Base-by-base conservation (phyloP, 2,797 vertebrate genomes). In the Anableps anableps region DNA sequence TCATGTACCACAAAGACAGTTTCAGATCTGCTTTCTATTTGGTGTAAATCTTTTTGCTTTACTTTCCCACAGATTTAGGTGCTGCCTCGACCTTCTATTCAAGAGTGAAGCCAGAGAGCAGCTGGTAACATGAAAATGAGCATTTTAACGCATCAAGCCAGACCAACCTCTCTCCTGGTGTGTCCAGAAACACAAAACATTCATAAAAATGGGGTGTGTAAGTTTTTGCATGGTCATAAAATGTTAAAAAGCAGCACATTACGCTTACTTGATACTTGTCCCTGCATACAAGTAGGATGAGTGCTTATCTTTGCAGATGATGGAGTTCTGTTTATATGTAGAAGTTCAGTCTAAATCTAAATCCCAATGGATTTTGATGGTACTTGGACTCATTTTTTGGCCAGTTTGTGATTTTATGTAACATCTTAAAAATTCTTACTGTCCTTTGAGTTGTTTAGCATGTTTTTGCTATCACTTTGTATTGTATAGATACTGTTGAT, bases 81-180 rank as follows among this genome's bases (percentile, higher is more conserved):
- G 16, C 68, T 19, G 38, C 8, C 43, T 6, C 23, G 0, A 82
- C 70, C 6, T 31, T 82, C 47, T 88, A 88, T 48, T 88, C 87
- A 16, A 34, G 47, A n/a, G 17, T 86, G 4, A 86, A 38, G 10
- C 80, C 26, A 4, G 70, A 31, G 36, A 29, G 34, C 75, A 50
- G 47, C 60, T 86, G 75, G 70, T 70, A 19, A 19, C 6, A 3
- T 34, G 60, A 62, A 14, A 62, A 62, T 13, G n/a, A 60, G 53
- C 10, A 13, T 58, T 4, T n/a, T 9, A 8, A 19, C 8, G 53
- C 53, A 1, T 55, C 53, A n/a, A 11, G 48, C 23, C 53, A n/a
- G 53, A 13, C 8, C 26, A 1, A n/a, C 4, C 4, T n/a, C 26
- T 14, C 53, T n/a, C 26, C 10, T 48, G 47, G 53, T 55, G 53